Conservation (phyloP, 1,140 invertebrate species). For the Procambarus clarkii region DNA sequence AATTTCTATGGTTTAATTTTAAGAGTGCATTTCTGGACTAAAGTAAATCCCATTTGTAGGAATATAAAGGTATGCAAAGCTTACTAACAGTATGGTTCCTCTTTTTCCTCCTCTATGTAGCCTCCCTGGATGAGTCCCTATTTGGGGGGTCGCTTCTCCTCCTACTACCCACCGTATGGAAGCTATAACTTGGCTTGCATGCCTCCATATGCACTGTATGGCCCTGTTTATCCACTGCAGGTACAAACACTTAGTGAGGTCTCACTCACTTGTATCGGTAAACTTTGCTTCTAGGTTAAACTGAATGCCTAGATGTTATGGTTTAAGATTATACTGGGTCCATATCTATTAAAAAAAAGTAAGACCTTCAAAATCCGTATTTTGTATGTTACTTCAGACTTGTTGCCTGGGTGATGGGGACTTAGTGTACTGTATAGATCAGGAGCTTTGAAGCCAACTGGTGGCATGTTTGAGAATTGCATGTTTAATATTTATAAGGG, state of each 20-base stretch:
- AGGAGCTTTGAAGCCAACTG: no score
- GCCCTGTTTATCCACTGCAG: conserved; percentile 65
- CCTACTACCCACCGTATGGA: conserved; percentile 50
- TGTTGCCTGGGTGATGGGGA: no score
- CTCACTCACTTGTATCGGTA: conserved; percentile 21
- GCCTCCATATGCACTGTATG: conserved; percentile 71
- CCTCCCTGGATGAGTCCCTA: conserved; percentile 68
- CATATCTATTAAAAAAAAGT: no score
- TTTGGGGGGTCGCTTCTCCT: conserved; percentile 58
- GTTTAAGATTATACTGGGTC: no score
- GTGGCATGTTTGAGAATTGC: no score
- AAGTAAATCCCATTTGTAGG: no score
- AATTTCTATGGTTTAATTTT: no score
- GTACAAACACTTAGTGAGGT: conserved; percentile 41
- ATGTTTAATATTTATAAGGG: no score
- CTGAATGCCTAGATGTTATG: not conserved
- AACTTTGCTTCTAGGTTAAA: not conserved
- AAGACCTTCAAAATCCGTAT: no score
- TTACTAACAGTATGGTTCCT: not conserved
- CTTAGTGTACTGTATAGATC: no score
- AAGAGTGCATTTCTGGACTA: no score
- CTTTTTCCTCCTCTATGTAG: conserved; percentile 1
- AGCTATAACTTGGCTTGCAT: conserved; percentile 60
- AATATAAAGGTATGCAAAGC: not conserved
- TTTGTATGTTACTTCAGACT: no score